Evolutionary conservation across 30 jellyfish, hydroid and myxozoan genomes (phyloP).

Genomic region (Sanderia malayensis): DNA sequence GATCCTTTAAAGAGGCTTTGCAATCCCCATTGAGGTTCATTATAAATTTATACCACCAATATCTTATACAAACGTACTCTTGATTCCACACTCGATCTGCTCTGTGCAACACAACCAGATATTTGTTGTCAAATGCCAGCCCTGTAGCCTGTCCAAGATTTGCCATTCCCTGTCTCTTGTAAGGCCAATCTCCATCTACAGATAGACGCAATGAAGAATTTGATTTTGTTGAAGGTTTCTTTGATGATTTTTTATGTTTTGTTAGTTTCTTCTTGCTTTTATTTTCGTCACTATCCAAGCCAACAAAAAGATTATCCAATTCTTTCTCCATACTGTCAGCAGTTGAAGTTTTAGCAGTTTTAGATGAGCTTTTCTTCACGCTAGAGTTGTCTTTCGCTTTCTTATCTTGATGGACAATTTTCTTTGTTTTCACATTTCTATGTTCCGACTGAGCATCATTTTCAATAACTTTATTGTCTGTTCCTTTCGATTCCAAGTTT

Average conservation of each 20-base stretch:
- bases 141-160: conserved; percentile 56
- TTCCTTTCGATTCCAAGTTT: too few species aligned
- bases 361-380: too few species aligned
- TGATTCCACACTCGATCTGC: conserved; percentile 69
- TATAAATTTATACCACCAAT: too few species aligned
- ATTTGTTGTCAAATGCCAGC: conserved; percentile 32
- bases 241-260: background rate
- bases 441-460: too few species aligned
- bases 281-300: conserved; percentile 3
- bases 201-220: conserved; percentile 6
- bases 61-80: too few species aligned
- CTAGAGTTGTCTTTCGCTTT: too few species aligned
- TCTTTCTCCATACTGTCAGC: conserved; percentile 28
- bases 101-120: conserved; percentile 60
- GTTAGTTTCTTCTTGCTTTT: background rate
- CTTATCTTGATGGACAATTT: too few species aligned
- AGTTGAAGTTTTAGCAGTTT: too few species aligned
- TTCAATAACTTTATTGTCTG: too few species aligned
- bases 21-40: too few species aligned
- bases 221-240: background rate
- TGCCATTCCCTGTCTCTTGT: conserved; percentile 13
- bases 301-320: conserved; percentile 11
- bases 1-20: too few species aligned
- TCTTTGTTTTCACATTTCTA: too few species aligned
- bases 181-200: conserved; percentile 71